phyloP scores from a whole-genome alignment of 2,113 vertebrate genomes.

The Spilogale gracilis region DNA sequence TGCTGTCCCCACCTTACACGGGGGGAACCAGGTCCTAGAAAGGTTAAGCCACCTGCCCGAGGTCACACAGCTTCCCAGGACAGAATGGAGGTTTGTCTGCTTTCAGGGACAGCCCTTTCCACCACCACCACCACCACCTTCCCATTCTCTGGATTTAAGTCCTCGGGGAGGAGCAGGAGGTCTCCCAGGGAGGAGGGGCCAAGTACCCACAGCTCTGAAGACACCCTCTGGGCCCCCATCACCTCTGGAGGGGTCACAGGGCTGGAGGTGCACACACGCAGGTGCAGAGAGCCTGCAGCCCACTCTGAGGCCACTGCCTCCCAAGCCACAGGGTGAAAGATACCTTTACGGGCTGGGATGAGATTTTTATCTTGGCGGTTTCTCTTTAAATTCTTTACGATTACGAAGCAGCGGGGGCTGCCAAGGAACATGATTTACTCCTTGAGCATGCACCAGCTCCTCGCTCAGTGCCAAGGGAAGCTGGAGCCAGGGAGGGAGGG shows the following conservation, averaged over 20 bases:
- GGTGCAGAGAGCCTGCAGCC: constrained; percentile 38
- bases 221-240: not conserved
- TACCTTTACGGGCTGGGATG: constrained; percentile 44
- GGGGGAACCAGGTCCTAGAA: not conserved
- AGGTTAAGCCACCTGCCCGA: not conserved
- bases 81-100: not conserved
- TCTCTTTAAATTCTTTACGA: constrained; percentile 86
- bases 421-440: constrained; percentile 85
- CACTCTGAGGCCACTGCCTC: not conserved
- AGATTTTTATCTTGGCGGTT: constrained; percentile 80
- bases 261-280: not conserved
- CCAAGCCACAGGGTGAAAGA: constrained; percentile 62
- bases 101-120: not conserved
- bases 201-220: not conserved
- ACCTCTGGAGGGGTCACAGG: not conserved
- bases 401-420: constrained; percentile 79
- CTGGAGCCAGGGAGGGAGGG: constrained; percentile 75
- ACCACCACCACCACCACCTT: not conserved
- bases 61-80: not conserved
- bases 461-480: constrained; percentile 74
- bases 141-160: not conserved
- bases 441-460: constrained; percentile 81
- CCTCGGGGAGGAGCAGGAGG: not conserved
- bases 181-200: not conserved
- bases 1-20: not conserved